Percentiles rank a stretch among this genome's conserved stretches.
Conservation (phyloP, 2,888 invertebrate species). For the Drosophila hawaiiensis region DNA sequence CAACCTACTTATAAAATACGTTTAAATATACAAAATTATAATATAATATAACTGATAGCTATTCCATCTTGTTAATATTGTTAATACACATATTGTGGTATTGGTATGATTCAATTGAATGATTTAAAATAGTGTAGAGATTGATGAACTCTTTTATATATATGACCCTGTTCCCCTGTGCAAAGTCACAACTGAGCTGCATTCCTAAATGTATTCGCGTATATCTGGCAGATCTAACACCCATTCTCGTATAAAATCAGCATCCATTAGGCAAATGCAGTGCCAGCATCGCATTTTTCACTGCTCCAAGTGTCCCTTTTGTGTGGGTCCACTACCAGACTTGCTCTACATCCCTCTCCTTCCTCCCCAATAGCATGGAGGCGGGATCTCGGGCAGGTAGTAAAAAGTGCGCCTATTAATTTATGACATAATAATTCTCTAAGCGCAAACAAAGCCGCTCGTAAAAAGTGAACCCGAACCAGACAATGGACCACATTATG, state of each 20-base stretch:
- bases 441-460: constrained; percentile 79
- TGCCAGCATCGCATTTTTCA: constrained; percentile 70
- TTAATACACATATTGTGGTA: neutral
- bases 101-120: neutral
- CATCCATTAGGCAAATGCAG: constrained; percentile 68
- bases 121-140: neutral
- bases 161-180: neutral
- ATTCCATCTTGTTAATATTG: neutral
- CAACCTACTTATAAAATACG: neutral
- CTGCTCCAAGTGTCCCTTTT: constrained; percentile 58
- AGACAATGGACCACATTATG: constrained; percentile 73
- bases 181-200: neutral
- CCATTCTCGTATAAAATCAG: constrained; percentile 46
- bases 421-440: constrained; percentile 80
- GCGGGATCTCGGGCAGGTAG: constrained; percentile 23
- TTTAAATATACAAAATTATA: neutral
- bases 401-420: constrained; percentile 79
- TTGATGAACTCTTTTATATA: constrained; percentile 1
- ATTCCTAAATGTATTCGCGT: constrained; percentile 19
- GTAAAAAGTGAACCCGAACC: constrained; percentile 61
- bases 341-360: neutral
- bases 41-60: neutral
- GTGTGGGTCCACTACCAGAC: constrained; percentile 23
- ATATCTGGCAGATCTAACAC: constrained; percentile 61
- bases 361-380: neutral